Evolutionary conservation across 1,140 invertebrate species (phyloP).

Genomic region (Diachasma alloeum): DNA sequence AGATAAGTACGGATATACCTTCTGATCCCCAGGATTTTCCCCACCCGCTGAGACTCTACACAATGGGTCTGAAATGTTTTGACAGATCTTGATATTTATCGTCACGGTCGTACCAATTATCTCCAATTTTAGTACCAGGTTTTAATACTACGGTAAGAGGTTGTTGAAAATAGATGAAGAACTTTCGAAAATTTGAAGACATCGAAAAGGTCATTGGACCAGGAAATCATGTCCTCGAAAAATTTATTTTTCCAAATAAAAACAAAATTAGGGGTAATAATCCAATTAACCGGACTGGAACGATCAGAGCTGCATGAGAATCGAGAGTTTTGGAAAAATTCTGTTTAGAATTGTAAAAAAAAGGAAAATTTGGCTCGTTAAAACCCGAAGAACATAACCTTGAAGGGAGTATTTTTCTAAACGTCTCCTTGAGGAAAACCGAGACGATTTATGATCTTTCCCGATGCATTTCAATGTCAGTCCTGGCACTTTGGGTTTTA

Average conservation of each 20-base stretch:
- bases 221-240: not conserved
- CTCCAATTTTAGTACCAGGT: conserved; percentile 37
- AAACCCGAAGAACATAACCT: conserved; percentile 34
- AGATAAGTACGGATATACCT: not conserved
- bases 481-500: not conserved
- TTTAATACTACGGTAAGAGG: conserved; percentile 21
- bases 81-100: not conserved
- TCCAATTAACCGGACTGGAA: not conserved
- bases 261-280: not conserved
- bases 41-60: not conserved
- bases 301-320: not conserved
- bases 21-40: not conserved
- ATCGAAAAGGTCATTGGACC: not conserved
- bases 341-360: not conserved
- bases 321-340: not conserved
- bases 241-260: not conserved
- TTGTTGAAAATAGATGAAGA: not conserved
- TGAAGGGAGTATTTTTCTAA: conserved; percentile 31
- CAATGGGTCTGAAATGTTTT: conserved; percentile 3
- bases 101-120: conserved; percentile 41
- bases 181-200: not conserved
- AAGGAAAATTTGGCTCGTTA: conserved; percentile 33
- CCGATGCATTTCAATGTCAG: not conserved
- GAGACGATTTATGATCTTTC: not conserved
- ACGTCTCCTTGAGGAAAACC: conserved; percentile 25